Percentiles rank a stretch among this genome's conserved stretches.
Conservation (phyloP, 37 sponge, comb jelly and placozoan species). For the Petrosia ficiformis region DNA sequence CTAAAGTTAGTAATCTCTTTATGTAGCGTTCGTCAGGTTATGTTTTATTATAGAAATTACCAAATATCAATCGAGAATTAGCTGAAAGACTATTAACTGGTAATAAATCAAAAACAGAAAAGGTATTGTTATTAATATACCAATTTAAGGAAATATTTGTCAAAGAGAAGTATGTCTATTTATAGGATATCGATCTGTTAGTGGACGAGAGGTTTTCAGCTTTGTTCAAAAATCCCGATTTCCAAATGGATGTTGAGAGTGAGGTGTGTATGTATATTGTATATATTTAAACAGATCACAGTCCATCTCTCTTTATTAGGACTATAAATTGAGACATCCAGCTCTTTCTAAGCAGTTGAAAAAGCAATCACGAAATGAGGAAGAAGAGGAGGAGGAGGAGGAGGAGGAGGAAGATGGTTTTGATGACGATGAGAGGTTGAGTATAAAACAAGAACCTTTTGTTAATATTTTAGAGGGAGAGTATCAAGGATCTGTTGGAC, state of each 20-base stretch:
- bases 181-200: constrained; percentile 44
- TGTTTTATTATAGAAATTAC: constrained; percentile 60
- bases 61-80: constrained; percentile 80
- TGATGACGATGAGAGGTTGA: constrained; percentile 6
- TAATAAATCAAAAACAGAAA: constrained; percentile 8
- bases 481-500: too few relatives aligned
- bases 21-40: background rate
- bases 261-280: constrained; percentile 36
- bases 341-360: too few relatives aligned
- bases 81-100: constrained; percentile 61
- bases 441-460: background rate
- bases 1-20: constrained; percentile 38
- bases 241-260: constrained; percentile 88
- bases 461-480: background rate
- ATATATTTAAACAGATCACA: too few relatives aligned
- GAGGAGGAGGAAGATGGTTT: constrained; percentile 13
- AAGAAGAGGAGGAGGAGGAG: constrained; percentile 28
- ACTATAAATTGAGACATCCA: too few relatives aligned
- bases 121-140: too few relatives aligned
- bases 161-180: too few relatives aligned
- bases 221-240: constrained; percentile 84
- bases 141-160: too few relatives aligned
- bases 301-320: too few relatives aligned
- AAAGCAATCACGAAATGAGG: constrained; percentile 37
- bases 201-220: constrained; percentile 85